Base-by-base conservation (phyloP, 2,888 invertebrate species). In the Drosophila fulvimacula region DNA sequence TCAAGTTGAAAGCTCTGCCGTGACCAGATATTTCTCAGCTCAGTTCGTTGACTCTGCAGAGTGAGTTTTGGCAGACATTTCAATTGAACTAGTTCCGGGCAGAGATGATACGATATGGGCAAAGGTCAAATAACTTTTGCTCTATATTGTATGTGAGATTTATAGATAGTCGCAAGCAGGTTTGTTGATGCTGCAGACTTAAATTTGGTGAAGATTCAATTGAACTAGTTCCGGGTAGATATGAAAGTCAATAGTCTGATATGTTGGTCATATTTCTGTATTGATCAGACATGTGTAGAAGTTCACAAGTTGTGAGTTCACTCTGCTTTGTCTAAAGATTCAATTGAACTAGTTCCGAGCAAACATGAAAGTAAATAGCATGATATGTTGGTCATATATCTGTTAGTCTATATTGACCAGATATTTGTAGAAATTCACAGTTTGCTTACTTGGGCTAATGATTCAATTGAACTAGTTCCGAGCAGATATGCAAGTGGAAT, bases 391-490 rank as follows among this genome's bases (percentile, higher is more conserved):
- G 4, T 27, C 27, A 5, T 27, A 27, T 5, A 27, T 27, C 27
- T 5, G 4, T 27, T 27, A 27, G 27, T 27, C 27, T 27, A 27
- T 27, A 27, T 48, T 34, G 57, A 21, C 24, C 13, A 17, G 57
- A 49, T 48, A 15, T 19, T n/a, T 11, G 15, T 38, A 4, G 51
- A 39, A 19, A 19, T n/a, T 15, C n/a, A 5, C 3, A 36, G 36
- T 24, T 32, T 32, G 19, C 7, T 0, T 6, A 7, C 11, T 11
- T 6, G 3, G 13, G 10, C 7, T 3, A 1, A 0, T 11, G 41
- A 32, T 55, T 41, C 41, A 15, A 32, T n/a, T 21, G 55, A 55
- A 41, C 55, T 41, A 55, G 55, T 41, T 55, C 55, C 36, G 15
- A 4, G 11, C 11, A 11, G 11, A 3, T 32, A 32, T 32, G 32